Evolutionary conservation across 2,797 vertebrate species (phyloP).

Genomic region (Pipistrellus nathusii): DNA sequence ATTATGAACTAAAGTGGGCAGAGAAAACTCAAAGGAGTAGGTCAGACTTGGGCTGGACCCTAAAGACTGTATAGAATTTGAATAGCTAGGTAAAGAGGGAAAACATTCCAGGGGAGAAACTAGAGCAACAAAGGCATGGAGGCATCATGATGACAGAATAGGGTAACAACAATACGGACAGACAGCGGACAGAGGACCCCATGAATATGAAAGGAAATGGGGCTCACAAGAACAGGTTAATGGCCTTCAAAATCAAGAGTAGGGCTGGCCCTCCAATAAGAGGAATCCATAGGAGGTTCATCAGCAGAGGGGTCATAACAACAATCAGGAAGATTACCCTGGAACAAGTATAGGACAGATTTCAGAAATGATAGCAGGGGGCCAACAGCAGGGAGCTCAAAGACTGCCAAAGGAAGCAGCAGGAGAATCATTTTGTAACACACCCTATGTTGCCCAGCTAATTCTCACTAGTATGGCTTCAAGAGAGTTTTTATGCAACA

Average conservation of each 20-base stretch:
- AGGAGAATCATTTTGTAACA: background rate
- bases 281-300: background rate
- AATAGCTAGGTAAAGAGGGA: background rate
- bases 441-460: background rate
- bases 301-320: background rate
- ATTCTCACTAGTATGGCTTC: background rate
- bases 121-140: background rate
- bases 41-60: background rate
- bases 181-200: background rate
- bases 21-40: background rate
- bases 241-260: constrained; percentile 11
- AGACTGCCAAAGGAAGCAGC: background rate
- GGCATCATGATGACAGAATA: too few relatives aligned
- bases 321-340: background rate
- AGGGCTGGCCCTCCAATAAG: background rate
- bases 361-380: background rate
- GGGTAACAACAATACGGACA: background rate
- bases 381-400: background rate
- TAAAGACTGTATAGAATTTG: background rate
- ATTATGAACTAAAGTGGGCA: background rate
- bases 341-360: background rate
- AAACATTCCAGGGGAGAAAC: background rate
- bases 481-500: background rate
- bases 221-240: background rate
- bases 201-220: background rate